Conservation (phyloP, 35 echinoderm and acorn worm species). For the Anneissia japonica region DNA sequence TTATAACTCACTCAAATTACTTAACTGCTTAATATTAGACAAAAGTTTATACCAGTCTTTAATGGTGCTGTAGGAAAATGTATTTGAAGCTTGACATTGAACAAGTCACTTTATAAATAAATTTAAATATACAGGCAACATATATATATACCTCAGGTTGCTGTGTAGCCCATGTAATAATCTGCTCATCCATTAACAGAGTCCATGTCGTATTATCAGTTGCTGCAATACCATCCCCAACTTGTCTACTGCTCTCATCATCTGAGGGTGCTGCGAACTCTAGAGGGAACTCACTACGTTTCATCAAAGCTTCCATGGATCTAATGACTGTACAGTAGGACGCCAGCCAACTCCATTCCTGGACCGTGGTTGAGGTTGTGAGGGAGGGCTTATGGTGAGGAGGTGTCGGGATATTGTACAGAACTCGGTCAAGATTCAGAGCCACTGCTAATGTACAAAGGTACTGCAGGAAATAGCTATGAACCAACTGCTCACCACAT, state of each 20-base stretch:
- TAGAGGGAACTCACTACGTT: slow-evolving; percentile 40
- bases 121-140: not conserved
- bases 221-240: slow-evolving; percentile 17
- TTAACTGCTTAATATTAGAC: no score
- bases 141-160: slow-evolving; percentile 75
- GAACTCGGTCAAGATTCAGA: slow-evolving; percentile 59
- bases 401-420: slow-evolving; percentile 44
- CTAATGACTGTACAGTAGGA: slow-evolving; percentile 92
- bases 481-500: slow-evolving; percentile 90
- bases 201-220: slow-evolving; percentile 60
- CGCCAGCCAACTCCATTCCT: slow-evolving; percentile 85
- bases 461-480: slow-evolving; percentile 91
- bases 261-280: slow-evolving; percentile 69
- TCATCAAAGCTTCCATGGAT: slow-evolving; percentile 72
- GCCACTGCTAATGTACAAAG: slow-evolving; percentile 74
- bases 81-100: not conserved
- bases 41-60: no score
- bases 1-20: no score
- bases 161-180: slow-evolving; percentile 94
- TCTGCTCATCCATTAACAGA: slow-evolving; percentile 69
- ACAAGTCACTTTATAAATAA: not conserved
- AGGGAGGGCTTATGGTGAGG: slow-evolving; percentile 40
- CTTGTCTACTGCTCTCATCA: slow-evolving; percentile 46
- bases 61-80: not conserved
- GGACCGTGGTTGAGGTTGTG: slow-evolving; percentile 37